Percentiles rank a stretch among this genome's conserved stretches.
Evolutionary conservation across 2,113 vertebrate genomes (phyloP).

Genomic region (Seriola rivoliana): DNA sequence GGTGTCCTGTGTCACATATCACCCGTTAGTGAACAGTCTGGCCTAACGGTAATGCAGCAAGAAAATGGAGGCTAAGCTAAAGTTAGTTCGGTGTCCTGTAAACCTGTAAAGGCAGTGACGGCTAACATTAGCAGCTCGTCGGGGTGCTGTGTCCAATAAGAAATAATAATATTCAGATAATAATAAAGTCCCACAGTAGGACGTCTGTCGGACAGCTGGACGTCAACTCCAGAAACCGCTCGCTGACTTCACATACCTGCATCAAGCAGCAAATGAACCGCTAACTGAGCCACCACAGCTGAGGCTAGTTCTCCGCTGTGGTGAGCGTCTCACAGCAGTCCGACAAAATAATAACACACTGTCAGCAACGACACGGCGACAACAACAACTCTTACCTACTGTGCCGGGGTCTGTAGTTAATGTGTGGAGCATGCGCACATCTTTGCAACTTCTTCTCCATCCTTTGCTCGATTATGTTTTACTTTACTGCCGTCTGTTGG

Average conservation of each 20-base stretch:
- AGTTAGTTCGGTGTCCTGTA: slow-evolving; percentile 8
- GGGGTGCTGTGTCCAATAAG: background rate
- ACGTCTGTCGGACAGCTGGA: background rate
- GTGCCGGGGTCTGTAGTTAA: background rate
- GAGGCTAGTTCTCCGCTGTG: background rate
- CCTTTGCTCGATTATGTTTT: too few species aligned
- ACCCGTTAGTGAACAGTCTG: background rate
- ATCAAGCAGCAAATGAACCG: too few species aligned
- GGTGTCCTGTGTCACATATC: background rate
- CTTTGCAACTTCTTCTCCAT: background rate
- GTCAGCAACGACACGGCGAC: background rate
- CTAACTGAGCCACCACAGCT: background rate
- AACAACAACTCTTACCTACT: background rate
- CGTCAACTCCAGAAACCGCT: background rate
- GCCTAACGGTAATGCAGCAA: too few species aligned
- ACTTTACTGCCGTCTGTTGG: too few species aligned
- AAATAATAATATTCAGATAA: background rate
- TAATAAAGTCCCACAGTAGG: background rate
- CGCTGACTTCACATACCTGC: background rate
- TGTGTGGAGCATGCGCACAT: background rate
- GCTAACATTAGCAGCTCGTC: background rate
- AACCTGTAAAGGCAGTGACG: background rate
- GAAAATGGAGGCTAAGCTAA: slow-evolving; percentile 5
- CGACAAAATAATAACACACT: background rate
- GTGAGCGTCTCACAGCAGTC: background rate